These are phyloP conservation scores for Apis laboriosa DNA, from an alignment of 1,140 invertebrate genomes.

Conservation along the genomic window DNA sequence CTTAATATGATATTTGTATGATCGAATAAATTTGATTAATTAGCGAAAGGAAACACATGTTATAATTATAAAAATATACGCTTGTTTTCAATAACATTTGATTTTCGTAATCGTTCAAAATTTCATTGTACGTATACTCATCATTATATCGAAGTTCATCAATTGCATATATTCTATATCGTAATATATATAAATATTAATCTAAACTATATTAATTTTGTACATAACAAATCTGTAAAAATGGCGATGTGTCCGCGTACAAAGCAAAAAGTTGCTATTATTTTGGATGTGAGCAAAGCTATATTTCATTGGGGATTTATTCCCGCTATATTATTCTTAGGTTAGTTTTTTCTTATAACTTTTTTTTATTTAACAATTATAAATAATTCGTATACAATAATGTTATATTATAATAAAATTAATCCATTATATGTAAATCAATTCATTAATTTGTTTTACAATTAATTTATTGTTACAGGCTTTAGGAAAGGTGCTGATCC, in stretches of 20 bases:
- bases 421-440: not conserved
- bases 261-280: constrained; percentile 83
- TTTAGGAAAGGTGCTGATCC: constrained; percentile 84
- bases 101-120: not conserved
- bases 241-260: constrained; percentile 79
- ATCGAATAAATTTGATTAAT: not conserved
- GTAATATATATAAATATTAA: not conserved
- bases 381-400: not conserved
- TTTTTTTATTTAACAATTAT: not conserved
- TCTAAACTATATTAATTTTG: not conserved
- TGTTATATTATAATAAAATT: not conserved
- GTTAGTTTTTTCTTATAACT: constrained; percentile 76
- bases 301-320: constrained; percentile 87
- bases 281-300: constrained; percentile 83
- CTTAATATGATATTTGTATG: not conserved
- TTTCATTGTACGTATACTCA: too few species aligned
- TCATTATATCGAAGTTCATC: not conserved
- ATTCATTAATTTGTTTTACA: constrained; percentile 2
- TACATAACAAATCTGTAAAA: constrained; percentile 26
- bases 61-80: not conserved
- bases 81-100: not conserved
- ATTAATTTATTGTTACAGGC: constrained; percentile 75
- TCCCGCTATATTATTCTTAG: constrained; percentile 85
- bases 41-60: not conserved
- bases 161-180: not conserved